phyloP scores from a whole-genome alignment of 2,888 invertebrate species.

The Prenolepis imparis region DNA sequence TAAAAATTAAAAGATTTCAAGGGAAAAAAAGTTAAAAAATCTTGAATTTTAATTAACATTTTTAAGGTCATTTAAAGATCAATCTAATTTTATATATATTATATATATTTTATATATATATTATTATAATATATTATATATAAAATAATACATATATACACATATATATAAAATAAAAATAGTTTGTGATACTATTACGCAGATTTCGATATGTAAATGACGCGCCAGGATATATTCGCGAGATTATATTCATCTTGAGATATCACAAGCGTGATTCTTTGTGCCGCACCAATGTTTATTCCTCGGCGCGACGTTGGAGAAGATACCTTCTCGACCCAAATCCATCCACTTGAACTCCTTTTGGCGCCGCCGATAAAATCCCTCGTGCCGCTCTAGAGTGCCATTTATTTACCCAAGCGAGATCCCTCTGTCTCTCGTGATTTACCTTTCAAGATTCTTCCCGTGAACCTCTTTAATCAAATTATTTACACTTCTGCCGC shows the following conservation, averaged over 20 bases:
- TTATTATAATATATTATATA: too few relatives aligned
- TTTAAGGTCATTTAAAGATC: too few relatives aligned
- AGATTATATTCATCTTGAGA: constrained; percentile 20
- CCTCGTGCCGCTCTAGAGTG: neutral
- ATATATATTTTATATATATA: too few relatives aligned
- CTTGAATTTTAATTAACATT: too few relatives aligned
- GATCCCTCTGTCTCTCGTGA: neutral
- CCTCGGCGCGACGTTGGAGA: constrained; percentile 5
- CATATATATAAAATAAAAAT: too few relatives aligned
- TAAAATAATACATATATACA: neutral
- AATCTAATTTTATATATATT: too few relatives aligned
- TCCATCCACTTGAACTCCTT: constrained; percentile 43
- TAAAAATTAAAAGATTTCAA: too few relatives aligned
- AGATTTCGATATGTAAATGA: neutral
- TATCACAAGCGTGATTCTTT: neutral
- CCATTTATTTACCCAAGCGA: constrained; percentile 26
- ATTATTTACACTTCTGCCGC: neutral
- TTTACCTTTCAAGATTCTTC: constrained; percentile 6
- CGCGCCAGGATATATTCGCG: neutral
- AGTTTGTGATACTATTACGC: neutral
- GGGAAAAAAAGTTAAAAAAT: too few relatives aligned
- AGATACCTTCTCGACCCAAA: constrained; percentile 41
- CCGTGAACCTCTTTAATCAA: constrained; percentile 2
- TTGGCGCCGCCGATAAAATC: constrained; percentile 41
- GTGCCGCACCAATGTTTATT: constrained; percentile 20